Conservation (phyloP, 1,140 invertebrate species). For the Eupeodes corollae region DNA sequence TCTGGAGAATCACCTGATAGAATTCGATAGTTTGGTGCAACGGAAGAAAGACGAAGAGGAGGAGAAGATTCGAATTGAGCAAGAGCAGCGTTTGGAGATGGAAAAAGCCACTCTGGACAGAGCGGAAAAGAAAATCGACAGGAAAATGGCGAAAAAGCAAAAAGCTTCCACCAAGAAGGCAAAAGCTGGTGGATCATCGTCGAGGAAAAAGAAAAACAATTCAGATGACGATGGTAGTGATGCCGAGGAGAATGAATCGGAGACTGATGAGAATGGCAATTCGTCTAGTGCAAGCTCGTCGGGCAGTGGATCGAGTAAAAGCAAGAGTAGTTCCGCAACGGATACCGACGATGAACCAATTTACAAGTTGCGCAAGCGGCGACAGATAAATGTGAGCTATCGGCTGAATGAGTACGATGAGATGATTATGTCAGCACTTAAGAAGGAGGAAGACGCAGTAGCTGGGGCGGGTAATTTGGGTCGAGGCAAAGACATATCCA, state of each 20-base stretch:
- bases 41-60: conserved; percentile 52
- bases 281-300: conserved; percentile 5
- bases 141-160: conserved; percentile 10
- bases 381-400: conserved; percentile 66
- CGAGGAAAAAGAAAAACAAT: conserved; percentile 1
- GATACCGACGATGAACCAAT: conserved; percentile 60
- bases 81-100: conserved; percentile 31
- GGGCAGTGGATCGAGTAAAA: conserved; percentile 13
- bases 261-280: conserved; percentile 2
- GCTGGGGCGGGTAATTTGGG: conserved; percentile 67
- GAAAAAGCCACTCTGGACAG: conserved; percentile 13
- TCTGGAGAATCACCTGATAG: conserved; percentile 47
- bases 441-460: conserved; percentile 62
- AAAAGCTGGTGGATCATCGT: background rate
- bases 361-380: conserved; percentile 65
- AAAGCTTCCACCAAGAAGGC: background rate
- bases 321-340: conserved; percentile 39
- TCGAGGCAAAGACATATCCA: conserved; percentile 79
- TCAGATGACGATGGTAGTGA: conserved; percentile 22
- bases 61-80: conserved; percentile 58
- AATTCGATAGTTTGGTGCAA: conserved; percentile 56
- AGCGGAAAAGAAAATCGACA: conserved; percentile 22
- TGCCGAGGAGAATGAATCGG: conserved; percentile 10
- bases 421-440: conserved; percentile 83
- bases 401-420: conserved; percentile 87